These are phyloP conservation scores for Pelochelys cantorii DNA, from an alignment of 2,797 vertebrate genomes.

Conservation along the genomic window DNA sequence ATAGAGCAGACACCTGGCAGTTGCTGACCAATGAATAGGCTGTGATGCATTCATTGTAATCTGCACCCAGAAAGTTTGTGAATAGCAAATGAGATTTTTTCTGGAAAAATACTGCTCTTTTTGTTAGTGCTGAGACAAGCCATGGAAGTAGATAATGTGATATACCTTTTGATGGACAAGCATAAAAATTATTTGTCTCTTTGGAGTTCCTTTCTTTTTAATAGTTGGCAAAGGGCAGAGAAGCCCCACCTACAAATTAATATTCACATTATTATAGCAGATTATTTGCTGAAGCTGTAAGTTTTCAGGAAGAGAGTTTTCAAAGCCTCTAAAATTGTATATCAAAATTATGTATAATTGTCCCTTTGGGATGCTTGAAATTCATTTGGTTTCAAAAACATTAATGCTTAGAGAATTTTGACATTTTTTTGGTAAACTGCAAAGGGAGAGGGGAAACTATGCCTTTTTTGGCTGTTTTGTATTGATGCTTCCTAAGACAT, in stretches of 20 bases:
- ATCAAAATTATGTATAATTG: not conserved
- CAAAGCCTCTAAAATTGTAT: not conserved
- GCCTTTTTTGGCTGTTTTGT: not conserved
- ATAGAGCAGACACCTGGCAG: conserved; percentile 65
- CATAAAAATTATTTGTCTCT: conserved; percentile 18
- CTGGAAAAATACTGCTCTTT: not conserved
- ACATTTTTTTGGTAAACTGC: not conserved
- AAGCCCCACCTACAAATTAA: not conserved
- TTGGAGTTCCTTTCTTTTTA: not conserved
- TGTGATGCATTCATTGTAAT: not conserved
- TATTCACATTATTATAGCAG: accelerated
- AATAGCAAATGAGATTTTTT: not conserved
- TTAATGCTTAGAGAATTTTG: not conserved
- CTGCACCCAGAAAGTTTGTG: not conserved
- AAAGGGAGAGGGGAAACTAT: not conserved
- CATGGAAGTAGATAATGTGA: not conserved
- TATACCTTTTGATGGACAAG: not conserved
- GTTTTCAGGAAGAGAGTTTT: not conserved
- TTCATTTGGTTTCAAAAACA: accelerated
- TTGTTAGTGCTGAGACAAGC: not conserved
- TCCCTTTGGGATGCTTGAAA: not conserved
- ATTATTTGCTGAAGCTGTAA: not conserved
- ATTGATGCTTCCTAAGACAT: not conserved
- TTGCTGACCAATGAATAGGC: not conserved
- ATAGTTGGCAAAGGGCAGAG: accelerated